These are phyloP conservation scores for Drosophila elegans DNA, from an alignment of 1,140 invertebrate genomes.

Conservation along the genomic window DNA sequence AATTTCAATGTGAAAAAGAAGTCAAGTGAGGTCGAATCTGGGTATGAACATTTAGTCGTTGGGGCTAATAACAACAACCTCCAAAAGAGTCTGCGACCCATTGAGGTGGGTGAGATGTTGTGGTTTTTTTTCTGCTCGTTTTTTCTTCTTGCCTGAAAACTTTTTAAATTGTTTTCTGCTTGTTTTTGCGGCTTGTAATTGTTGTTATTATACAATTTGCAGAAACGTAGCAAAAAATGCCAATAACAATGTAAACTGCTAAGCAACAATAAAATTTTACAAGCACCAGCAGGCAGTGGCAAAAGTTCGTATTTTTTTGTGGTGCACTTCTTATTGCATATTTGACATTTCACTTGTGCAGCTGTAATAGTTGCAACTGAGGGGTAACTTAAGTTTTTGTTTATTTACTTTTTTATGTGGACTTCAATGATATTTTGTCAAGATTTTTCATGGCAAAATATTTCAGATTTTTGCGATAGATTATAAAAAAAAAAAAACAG, in stretches of 20 bases:
- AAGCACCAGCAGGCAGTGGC: constrained; percentile 24
- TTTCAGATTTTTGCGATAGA: constrained; percentile 53
- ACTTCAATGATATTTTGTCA: constrained; percentile 62
- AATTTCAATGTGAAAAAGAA: constrained; percentile 77
- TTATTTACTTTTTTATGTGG: constrained; percentile 14
- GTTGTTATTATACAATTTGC: constrained; percentile 78
- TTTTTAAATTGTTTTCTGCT: constrained; percentile 73
- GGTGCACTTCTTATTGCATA: constrained; percentile 61
- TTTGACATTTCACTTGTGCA: constrained; percentile 76
- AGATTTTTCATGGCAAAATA: constrained; percentile 71
- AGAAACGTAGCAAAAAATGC: constrained; percentile 37
- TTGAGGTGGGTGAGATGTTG: constrained; percentile 48
- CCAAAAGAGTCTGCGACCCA: constrained; percentile 40
- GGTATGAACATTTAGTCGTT: constrained; percentile 67
- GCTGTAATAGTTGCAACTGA: constrained; percentile 14
- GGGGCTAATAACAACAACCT: constrained; percentile 75
- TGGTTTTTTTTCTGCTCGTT: constrained; percentile 31
- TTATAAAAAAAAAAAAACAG: constrained; percentile 14
- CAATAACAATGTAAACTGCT: constrained; percentile 59
- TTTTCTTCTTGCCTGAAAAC: constrained; percentile 55
- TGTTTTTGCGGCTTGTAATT: constrained; percentile 72
- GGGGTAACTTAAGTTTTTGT: constrained; percentile 12
- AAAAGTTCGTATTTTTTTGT: constrained; percentile 26
- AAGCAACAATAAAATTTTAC: constrained; percentile 56
- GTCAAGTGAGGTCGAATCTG: constrained; percentile 78